Evolutionary conservation across 2,888 invertebrate genomes (phyloP).

Genomic region (Tipula lateralis): DNA sequence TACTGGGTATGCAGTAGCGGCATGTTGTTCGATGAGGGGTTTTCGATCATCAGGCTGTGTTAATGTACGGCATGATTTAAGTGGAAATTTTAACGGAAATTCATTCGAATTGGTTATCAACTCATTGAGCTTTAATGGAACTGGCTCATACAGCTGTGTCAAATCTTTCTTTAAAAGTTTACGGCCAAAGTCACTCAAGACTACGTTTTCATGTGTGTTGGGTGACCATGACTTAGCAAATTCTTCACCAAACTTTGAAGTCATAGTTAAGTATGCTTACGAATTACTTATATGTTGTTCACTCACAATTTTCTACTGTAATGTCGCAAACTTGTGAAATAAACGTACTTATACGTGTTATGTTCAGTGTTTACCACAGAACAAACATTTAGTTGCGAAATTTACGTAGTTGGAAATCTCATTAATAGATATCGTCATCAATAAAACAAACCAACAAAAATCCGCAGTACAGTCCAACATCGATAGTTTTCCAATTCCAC

Average conservation of each 20-base stretch:
- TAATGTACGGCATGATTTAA: slow-evolving; percentile 42
- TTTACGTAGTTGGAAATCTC: no score
- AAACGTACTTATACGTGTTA: no score
- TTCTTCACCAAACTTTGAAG: slow-evolving; percentile 40
- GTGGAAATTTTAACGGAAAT: slow-evolving; percentile 43
- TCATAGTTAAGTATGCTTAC: slow-evolving; percentile 25
- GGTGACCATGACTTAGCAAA: slow-evolving; percentile 40
- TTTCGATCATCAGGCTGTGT: slow-evolving; percentile 41
- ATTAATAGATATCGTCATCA: no score
- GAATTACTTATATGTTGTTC: no score
- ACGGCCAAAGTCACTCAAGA: slow-evolving; percentile 38
- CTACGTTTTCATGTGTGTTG: background rate
- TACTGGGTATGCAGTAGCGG: slow-evolving; percentile 60
- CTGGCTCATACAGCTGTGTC: slow-evolving; percentile 36
- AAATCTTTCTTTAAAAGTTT: slow-evolving; percentile 39
- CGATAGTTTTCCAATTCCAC: no score
- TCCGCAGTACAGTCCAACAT: no score
- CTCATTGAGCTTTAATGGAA: slow-evolving; percentile 29
- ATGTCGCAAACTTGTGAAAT: no score
- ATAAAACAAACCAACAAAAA: no score
- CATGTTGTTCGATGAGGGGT: slow-evolving; percentile 41
- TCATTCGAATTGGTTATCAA: slow-evolving; percentile 32
- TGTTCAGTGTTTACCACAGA: no score
- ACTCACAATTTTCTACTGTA: no score
- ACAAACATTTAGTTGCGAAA: no score